These are phyloP conservation scores for Pelodytes ibericus DNA, from an alignment of 2,797 vertebrate genomes.

Conservation along the genomic window DNA sequence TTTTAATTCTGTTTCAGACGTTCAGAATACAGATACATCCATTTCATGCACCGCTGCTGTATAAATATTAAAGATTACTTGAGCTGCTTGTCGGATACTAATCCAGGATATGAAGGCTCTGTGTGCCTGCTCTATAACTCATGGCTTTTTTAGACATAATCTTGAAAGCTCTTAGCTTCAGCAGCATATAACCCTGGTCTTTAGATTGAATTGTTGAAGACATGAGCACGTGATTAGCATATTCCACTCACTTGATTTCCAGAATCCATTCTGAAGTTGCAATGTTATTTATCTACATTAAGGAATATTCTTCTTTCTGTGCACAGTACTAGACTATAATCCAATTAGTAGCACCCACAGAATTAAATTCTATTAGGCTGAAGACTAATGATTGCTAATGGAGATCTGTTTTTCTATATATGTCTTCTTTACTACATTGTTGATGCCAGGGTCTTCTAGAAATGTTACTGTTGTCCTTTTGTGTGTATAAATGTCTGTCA, in stretches of 20 bases:
- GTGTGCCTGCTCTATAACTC: not conserved
- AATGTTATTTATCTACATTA: no score
- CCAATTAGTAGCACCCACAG: no score
- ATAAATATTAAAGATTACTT: slow-evolving; percentile 29
- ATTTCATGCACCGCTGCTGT: slow-evolving; percentile 19
- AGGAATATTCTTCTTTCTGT: no score
- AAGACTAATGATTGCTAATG: no score
- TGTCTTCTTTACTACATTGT: no score
- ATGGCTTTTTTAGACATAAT: not conserved
- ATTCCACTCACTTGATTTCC: not conserved
- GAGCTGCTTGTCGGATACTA: slow-evolving; percentile 14
- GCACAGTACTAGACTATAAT: no score
- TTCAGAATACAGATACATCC: not conserved
- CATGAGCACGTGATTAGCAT: not conserved
- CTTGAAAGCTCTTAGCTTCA: not conserved
- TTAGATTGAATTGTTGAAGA: not conserved
- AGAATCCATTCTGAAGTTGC: no score
- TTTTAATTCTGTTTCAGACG: not conserved
- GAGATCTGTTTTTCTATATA: no score
- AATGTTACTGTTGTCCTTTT: no score
- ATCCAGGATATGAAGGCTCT: not conserved
- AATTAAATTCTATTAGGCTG: no score
- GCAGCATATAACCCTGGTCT: not conserved
- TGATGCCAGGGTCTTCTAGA: no score
- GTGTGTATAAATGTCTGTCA: no score